Evolutionary conservation across 2,797 vertebrate genomes (phyloP).

Genomic region (Muraenolepis orangiensis): DNA sequence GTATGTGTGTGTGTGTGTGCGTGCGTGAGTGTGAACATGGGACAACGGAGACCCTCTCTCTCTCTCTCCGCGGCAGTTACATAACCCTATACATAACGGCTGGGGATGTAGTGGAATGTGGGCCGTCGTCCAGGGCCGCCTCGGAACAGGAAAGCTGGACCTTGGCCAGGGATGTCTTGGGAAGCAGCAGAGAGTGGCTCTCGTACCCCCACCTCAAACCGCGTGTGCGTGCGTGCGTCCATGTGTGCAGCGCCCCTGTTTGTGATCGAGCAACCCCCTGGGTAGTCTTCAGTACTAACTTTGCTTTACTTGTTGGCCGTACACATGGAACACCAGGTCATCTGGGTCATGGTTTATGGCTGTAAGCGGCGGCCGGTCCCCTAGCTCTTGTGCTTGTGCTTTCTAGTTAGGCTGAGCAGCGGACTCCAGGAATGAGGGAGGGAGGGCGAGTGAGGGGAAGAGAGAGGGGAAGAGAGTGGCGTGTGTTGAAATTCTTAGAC

Average conservation of each 20-base stretch:
- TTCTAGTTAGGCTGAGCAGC: conserved; percentile 33
- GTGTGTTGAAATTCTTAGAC: too few species aligned
- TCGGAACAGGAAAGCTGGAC: not conserved
- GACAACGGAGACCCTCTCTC: not conserved
- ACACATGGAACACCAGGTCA: not conserved
- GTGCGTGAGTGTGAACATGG: conserved; percentile 10
- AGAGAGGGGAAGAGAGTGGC: conserved; percentile 8
- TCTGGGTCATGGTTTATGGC: conserved; percentile 27
- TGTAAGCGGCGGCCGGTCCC: not conserved
- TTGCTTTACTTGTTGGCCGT: too few species aligned
- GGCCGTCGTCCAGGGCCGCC: conserved; percentile 47
- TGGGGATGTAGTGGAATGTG: conserved; percentile 59
- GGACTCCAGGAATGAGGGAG: conserved; percentile 18
- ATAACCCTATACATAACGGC: conserved; percentile 43
- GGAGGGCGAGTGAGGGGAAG: not conserved
- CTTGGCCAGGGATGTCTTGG: too few species aligned
- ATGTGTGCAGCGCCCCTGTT: not conserved
- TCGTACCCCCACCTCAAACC: not conserved
- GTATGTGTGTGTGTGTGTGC: too few species aligned
- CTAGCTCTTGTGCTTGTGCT: conserved; percentile 37
- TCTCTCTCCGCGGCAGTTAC: not conserved
- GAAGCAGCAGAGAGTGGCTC: too few species aligned
- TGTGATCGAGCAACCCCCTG: too few species aligned
- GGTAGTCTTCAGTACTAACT: too few species aligned
- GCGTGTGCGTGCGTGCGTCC: conserved; percentile 24